Evolutionary conservation across 2,888 invertebrate species (phyloP).

Genomic region (Melanargia galathea): DNA sequence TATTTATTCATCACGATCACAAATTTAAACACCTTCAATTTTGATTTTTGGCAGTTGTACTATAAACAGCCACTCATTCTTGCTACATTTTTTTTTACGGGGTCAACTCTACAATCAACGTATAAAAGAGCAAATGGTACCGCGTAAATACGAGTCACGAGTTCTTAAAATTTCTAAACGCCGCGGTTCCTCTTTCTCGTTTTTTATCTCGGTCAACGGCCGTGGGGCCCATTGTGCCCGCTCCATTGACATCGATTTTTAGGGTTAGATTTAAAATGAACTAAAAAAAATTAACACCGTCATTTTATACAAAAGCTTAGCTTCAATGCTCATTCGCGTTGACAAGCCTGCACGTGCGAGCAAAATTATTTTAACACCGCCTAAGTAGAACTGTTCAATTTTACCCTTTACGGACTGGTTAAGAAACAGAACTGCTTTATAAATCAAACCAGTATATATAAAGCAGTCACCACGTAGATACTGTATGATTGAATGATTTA

Average conservation of each 20-base stretch:
- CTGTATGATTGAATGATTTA: neutral
- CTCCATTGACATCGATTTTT: conserved; percentile 73
- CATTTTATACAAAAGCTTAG: conserved; percentile 28
- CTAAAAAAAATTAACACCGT: conserved; percentile 26
- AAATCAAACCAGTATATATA: neutral
- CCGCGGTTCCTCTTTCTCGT: conserved; percentile 56
- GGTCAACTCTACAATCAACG: neutral
- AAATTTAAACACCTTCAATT: too few species aligned
- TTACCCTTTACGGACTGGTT: conserved; percentile 30
- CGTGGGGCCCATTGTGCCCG: conserved; percentile 65
- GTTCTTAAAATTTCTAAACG: conserved; percentile 64
- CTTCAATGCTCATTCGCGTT: conserved; percentile 32
- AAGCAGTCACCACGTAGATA: conserved; percentile 5
- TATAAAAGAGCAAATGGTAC: conserved; percentile 10
- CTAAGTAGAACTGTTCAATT: conserved; percentile 31
- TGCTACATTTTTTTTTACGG: too few species aligned
- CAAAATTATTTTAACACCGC: conserved; percentile 24
- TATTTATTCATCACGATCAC: too few species aligned
- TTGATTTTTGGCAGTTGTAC: too few species aligned
- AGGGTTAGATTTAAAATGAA: conserved; percentile 63
- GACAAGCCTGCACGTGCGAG: conserved; percentile 43
- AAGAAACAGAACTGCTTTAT: too few species aligned
- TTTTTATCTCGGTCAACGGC: conserved; percentile 78
- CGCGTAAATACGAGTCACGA: conserved; percentile 54
- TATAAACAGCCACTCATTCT: too few species aligned